Evolutionary conservation across 2,888 invertebrate genomes (phyloP).

Genomic region (Eupithecia tripunctaria): DNA sequence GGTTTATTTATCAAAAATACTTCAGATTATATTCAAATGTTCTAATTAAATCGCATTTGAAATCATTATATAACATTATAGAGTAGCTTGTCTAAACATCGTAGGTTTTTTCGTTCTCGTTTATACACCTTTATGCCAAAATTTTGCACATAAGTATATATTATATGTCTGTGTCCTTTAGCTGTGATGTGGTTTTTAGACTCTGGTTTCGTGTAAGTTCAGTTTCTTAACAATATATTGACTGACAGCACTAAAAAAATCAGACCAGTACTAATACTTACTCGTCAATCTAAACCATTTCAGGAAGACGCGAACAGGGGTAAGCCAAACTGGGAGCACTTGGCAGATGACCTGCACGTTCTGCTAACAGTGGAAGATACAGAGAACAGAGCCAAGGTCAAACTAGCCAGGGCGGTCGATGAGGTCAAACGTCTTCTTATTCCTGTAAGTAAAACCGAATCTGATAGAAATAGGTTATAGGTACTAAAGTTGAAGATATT

Average conservation of each 20-base stretch:
- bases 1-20: neutral
- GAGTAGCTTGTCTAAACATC: neutral
- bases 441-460: constrained; percentile 89
- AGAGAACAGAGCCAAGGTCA: constrained; percentile 97
- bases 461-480: neutral
- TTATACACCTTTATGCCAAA: neutral
- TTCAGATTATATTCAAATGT: constrained; percentile 1
- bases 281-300: constrained; percentile 17
- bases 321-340: constrained; percentile 99
- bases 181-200: neutral
- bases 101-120: too few relatives aligned
- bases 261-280: neutral
- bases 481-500: neutral
- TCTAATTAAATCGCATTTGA: neutral
- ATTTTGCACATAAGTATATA: neutral
- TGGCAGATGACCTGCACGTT: constrained; percentile 99
- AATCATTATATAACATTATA: too few relatives aligned
- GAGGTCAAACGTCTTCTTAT: constrained; percentile 99
- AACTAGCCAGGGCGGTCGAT: constrained; percentile 97
- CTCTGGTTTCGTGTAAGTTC: neutral
- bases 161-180: neutral
- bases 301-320: constrained; percentile 99
- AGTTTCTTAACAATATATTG: neutral
- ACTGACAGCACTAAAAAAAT: neutral
- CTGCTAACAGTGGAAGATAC: constrained; percentile 99